Base-by-base conservation (phyloP, 2,113 vertebrate species). In the Bungarus multicinctus region DNA sequence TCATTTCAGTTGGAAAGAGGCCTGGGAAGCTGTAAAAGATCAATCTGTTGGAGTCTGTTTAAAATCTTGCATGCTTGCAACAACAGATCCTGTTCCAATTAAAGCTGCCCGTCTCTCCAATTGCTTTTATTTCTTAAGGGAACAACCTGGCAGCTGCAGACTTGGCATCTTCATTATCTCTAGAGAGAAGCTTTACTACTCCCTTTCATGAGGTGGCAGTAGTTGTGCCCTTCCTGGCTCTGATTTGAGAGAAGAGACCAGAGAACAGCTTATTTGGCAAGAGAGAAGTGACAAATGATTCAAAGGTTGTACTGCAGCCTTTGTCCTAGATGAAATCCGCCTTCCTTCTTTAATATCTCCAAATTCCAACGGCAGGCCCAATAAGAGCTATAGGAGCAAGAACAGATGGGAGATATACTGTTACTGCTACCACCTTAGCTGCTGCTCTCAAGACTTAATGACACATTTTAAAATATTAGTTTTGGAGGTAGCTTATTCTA, bases 61-160 rank as follows among this genome's bases (percentile, higher is more conserved):
- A 57, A 90, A 93, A 86, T 85, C 53, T 20, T 93, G 53, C 43
- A 93, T 86, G 74, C 22, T 50, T 87, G 47, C 10, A 53, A 47
- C 30, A 90, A 86, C 74, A 86, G 16, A 85, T 47, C 50, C 12
- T 53, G 89, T 85, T 52, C 55, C 55, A 90, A 87, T 93, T 90
- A 93, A 90, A 93, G 54, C 81, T 93, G n/a, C 90, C 74, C 60
- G 14, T 93, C 69, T 93, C 92, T 50, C 87, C 81, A 57, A 55
- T 85, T 58, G 64, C 43, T 87, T 45, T 64, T 34, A 64, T 87
- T 47, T 85, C 92, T 93, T 90, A 86, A 64, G 88, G 45, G 74
- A 90, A 54, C 45, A 47, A 60, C 55, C 34, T 87, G 88, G 88
- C 54, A 90, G 92, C 12, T 8, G 34, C 34, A 58, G 22, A 43